Conservation (phyloP, 2,113 vertebrate species). For the Glaucomys volans region DNA sequence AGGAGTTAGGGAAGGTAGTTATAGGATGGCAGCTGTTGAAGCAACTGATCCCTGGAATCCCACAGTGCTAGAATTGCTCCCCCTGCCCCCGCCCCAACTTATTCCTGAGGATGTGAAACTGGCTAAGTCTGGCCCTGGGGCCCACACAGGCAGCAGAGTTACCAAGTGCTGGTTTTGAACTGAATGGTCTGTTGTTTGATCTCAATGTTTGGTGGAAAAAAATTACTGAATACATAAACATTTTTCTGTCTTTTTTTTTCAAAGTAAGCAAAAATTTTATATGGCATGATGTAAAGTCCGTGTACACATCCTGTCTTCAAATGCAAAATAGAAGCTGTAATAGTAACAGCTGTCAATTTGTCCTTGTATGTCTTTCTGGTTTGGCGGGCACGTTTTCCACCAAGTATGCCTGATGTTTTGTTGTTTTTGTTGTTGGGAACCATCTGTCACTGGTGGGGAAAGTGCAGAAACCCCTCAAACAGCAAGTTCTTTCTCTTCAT, state of each 20-base stretch:
- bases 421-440: conserved; percentile 4
- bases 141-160: not conserved
- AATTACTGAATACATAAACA: not conserved
- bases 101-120: not conserved
- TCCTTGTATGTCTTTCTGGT: not conserved
- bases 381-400: not conserved
- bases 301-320: not conserved
- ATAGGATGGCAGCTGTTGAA: not conserved
- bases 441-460: conserved; percentile 2
- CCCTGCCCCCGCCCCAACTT: not conserved
- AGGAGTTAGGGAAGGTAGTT: not conserved
- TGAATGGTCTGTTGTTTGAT: not conserved
- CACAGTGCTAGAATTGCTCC: not conserved
- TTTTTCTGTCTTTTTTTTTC: not conserved
- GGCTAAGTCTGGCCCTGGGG: not conserved
- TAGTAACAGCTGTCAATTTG: not conserved
- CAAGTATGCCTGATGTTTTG: not conserved
- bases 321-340: not conserved
- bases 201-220: not conserved
- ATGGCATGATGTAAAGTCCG: not conserved
- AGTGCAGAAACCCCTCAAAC: not conserved
- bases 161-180: not conserved
- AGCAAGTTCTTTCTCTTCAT: conserved; percentile 12
- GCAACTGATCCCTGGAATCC: not conserved
- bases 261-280: not conserved